phyloP scores from a whole-genome alignment of 2,797 vertebrate genomes.

The Graptemys geographica region DNA sequence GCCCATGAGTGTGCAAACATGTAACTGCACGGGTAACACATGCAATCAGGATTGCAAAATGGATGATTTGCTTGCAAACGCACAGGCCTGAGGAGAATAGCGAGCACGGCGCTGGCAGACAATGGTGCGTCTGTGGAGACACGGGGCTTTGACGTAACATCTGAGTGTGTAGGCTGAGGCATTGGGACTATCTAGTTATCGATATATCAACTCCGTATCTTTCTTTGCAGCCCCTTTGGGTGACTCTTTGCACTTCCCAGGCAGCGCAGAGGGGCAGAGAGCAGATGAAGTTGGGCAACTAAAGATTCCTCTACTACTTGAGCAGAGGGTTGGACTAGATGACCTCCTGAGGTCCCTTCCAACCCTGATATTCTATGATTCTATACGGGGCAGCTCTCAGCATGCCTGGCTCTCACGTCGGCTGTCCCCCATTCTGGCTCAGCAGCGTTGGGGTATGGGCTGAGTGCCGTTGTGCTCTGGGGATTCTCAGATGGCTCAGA shows the following conservation, averaged over 20 bases:
- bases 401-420: accelerated
- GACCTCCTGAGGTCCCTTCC: no score
- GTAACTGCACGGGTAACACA: background rate
- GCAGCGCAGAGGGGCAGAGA: background rate
- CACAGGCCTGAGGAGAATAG: background rate
- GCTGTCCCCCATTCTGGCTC: accelerated
- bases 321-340: no score
- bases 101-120: background rate
- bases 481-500: background rate
- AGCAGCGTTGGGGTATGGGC: no score
- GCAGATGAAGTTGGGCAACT: background rate
- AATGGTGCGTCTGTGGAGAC: background rate
- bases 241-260: background rate
- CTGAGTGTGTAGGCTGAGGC: background rate
- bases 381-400: background rate
- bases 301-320: background rate
- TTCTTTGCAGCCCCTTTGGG: accelerated
- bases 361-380: no score
- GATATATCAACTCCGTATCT: background rate
- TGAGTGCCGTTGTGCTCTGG: accelerated
- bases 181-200: background rate
- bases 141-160: background rate
- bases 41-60: background rate
- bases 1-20: background rate
- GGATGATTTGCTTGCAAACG: accelerated